Evolutionary conservation across 2,888 invertebrate species (phyloP).

Genomic region (Brassicogethes aeneus): DNA sequence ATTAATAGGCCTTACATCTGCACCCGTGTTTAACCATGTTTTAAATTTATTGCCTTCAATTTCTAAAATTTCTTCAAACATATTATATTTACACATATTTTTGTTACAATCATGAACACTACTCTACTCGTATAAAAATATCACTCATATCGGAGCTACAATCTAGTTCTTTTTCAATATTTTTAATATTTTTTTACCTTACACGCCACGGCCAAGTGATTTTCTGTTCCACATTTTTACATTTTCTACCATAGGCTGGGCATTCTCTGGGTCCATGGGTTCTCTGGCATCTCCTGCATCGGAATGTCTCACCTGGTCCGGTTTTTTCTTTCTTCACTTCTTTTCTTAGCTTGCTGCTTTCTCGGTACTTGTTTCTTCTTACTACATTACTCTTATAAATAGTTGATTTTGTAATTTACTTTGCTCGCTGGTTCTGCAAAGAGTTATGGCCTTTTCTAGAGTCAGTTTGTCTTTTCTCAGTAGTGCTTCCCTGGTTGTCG

Average conservation of each 20-base stretch:
- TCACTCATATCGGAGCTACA: too few species aligned
- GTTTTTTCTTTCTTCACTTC: slow-evolving; percentile 4
- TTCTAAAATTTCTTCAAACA: too few species aligned
- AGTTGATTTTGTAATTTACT: slow-evolving; percentile 13
- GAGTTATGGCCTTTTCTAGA: slow-evolving; percentile 15
- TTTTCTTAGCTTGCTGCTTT: too few species aligned
- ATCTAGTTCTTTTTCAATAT: slow-evolving; percentile 8
- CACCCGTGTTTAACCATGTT: slow-evolving; percentile 12
- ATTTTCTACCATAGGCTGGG: too few species aligned
- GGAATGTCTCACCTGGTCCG: slow-evolving; percentile 10
- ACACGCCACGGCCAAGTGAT: slow-evolving; percentile 18
- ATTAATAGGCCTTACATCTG: slow-evolving; percentile 14
- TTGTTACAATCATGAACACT: slow-evolving; percentile 7
- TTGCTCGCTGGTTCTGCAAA: slow-evolving; percentile 20
- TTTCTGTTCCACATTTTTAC: slow-evolving; percentile 16
- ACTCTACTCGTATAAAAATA: too few species aligned
- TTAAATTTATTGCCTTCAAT: too few species aligned
- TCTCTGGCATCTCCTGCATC: slow-evolving; percentile 14
- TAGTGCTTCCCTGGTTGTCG: slow-evolving; percentile 18
- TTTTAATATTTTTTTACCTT: too few species aligned
- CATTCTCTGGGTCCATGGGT: slow-evolving; percentile 16
- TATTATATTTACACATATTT: too few species aligned
- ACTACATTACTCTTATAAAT: slow-evolving; percentile 2
- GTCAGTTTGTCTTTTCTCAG: slow-evolving; percentile 17
- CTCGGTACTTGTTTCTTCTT: too few species aligned